Base-by-base conservation (phyloP, 1,140 invertebrate species). In the Druon quercuslanigerum region DNA sequence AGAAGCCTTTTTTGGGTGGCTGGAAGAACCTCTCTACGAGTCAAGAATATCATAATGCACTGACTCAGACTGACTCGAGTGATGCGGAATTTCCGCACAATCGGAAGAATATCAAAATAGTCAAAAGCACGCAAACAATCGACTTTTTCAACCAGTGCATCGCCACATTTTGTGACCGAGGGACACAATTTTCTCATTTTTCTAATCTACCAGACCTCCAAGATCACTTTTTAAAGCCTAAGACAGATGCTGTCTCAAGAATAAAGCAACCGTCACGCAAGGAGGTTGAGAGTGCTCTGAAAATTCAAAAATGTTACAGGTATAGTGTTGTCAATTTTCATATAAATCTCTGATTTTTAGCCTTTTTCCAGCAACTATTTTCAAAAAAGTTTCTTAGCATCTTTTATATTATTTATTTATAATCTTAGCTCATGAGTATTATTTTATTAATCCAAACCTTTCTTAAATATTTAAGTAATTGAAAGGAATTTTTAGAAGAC, bases 1-100 rank as follows among this genome's bases (percentile, higher is more conserved):
- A 51, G 52, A 94, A 94, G 81, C 93, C 93, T 13, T 93, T 92
- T 85, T 86, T 94, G 14, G 93, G 93, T 33, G 94, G 94, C 60
- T 94, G 94, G 87, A 92, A 88, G 79, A 92, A 94, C 85, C 90
- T 90, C 71, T 80, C 91, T 33, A 94, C 92, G 33, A 92, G 92
- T 83, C 46, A 88, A 14, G 90, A 93, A 76, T 95, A 94, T 86
- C 92, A 93, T 83, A 93, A 95, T 87, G 93, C 93, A 7, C 93
- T 90, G 82, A 92, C 93, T 3, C 94, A 95, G 86, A 95, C 94
- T 60, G 80, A 79, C 73, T 72, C 76, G 70, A 52, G 76, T 66
- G 76, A 79, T 50, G 14, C 17, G 13, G 51, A 51, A 70, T 19
- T 78, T 20, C 20, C 73, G 72, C 20, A 50, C 54, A 57, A 75